phyloP scores from a whole-genome alignment of 2,113 vertebrate genomes.

The Xenopus borealis region DNA sequence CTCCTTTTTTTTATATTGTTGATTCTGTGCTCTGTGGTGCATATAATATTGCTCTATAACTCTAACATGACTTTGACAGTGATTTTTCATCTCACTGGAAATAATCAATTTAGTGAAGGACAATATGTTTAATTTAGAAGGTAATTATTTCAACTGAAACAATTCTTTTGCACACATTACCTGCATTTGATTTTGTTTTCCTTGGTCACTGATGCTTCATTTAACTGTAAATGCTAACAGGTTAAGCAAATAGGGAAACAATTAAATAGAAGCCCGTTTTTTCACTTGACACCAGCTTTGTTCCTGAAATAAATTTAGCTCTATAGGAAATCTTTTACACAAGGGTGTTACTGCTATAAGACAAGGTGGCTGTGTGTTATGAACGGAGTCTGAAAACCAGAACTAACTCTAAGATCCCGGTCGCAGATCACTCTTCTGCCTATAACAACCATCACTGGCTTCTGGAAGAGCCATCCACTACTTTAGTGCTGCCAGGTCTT shows the following conservation, averaged over 20 bases:
- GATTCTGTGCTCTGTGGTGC: conserved; percentile 35
- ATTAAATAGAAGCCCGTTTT: neutral
- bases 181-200: conserved; percentile 22
- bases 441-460: no score
- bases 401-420: no score
- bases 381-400: no score
- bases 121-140: conserved; percentile 42
- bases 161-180: conserved; percentile 33
- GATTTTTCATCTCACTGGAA: conserved; percentile 42
- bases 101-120: conserved; percentile 42
- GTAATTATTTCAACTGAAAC: conserved; percentile 38
- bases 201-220: conserved; percentile 24
- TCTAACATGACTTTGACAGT: conserved; percentile 32
- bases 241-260: conserved; percentile 16
- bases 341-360: no score
- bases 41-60: conserved; percentile 26
- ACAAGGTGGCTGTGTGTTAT: no score
- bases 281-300: neutral
- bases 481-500: no score
- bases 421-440: no score
- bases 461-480: no score
- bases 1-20: conserved; percentile 13
- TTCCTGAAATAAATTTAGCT: neutral
- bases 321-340: no score
- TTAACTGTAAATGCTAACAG: conserved; percentile 24